phyloP scores from a whole-genome alignment of 2,113 vertebrate genomes.

The Dasyprocta punctata region DNA sequence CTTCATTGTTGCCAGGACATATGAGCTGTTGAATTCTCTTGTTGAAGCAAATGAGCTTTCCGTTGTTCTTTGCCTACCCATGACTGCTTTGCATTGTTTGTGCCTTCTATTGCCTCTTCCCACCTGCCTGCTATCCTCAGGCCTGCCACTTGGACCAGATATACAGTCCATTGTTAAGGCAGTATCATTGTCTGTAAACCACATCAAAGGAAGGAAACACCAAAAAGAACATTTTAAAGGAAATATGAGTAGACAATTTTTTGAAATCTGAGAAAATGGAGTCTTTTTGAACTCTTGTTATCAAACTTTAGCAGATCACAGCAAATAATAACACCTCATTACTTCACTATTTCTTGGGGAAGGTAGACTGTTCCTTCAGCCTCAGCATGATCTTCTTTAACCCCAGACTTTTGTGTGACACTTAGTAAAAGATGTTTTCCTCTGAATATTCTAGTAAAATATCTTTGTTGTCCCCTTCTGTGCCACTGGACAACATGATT shows the following conservation, averaged over 20 bases:
- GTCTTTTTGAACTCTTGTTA: not conserved
- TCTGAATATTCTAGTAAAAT: not conserved
- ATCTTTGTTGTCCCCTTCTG: not conserved
- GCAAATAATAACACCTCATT: not conserved
- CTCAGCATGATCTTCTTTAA: not conserved
- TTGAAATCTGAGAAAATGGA: not conserved
- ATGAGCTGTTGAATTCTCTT: not conserved
- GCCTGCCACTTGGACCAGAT: not conserved
- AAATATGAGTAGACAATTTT: not conserved
- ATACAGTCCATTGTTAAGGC: not conserved
- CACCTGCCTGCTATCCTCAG: not conserved
- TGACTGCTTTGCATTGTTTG: not conserved
- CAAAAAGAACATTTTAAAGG: not conserved
- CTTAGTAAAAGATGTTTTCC: not conserved
- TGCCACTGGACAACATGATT: not conserved
- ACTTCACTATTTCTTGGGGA: not conserved
- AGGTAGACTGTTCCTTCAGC: not conserved
- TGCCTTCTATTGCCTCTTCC: not conserved
- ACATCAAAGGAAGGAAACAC: not conserved
- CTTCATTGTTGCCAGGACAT: not conserved
- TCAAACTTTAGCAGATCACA: not conserved
- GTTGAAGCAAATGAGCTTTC: not conserved
- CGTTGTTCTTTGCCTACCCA: fast-evolving
- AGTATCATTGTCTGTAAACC: not conserved
- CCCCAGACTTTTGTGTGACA: not conserved